Evolutionary conservation across 2,797 vertebrate genomes (phyloP).

Genomic region (Syngnathus rostellatus): DNA sequence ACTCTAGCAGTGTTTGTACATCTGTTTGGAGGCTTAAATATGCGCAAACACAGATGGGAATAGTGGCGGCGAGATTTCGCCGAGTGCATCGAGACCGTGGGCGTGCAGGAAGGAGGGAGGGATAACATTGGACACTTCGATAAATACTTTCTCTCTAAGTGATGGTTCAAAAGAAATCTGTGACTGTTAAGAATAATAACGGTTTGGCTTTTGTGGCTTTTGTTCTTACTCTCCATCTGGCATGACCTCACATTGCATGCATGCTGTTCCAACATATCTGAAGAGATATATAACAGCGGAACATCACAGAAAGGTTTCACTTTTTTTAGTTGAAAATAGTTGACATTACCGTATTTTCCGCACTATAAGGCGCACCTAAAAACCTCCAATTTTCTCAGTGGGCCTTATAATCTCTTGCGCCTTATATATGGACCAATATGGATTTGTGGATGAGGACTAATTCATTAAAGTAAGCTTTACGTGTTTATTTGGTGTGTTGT

Average conservation of each 20-base stretch:
- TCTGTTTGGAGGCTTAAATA: constrained; percentile 27
- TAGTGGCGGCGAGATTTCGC: constrained; percentile 21
- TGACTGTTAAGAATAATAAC: constrained; percentile 53
- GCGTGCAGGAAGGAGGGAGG: constrained; percentile 30
- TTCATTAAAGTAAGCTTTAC: too few species aligned
- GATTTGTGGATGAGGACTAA: too few species aligned
- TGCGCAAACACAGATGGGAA: constrained; percentile 23
- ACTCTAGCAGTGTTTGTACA: constrained; percentile 33
- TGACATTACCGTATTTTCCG: too few species aligned
- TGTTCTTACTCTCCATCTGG: constrained; percentile 23
- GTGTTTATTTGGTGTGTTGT: too few species aligned
- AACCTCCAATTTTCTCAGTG: too few species aligned
- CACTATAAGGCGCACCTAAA: too few species aligned
- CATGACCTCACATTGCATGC: constrained; percentile 28
- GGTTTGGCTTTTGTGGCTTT: constrained; percentile 27
- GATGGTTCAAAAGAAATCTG: constrained; percentile 36
- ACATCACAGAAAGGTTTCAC: background rate
- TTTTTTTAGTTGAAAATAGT: too few species aligned
- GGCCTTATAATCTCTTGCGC: too few species aligned
- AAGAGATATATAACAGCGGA: constrained; percentile 7
- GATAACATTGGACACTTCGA: constrained; percentile 44
- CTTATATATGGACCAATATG: too few species aligned
- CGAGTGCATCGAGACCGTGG: constrained; percentile 22
- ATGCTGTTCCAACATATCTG: constrained; percentile 7
- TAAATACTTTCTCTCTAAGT: constrained; percentile 47